A percentile compares a stretch with the other conserved stretches of the same genome.
These are phyloP conservation scores for Latrodectus elegans DNA, from an alignment of 2,888 invertebrate genomes.

Conservation along the genomic window DNA sequence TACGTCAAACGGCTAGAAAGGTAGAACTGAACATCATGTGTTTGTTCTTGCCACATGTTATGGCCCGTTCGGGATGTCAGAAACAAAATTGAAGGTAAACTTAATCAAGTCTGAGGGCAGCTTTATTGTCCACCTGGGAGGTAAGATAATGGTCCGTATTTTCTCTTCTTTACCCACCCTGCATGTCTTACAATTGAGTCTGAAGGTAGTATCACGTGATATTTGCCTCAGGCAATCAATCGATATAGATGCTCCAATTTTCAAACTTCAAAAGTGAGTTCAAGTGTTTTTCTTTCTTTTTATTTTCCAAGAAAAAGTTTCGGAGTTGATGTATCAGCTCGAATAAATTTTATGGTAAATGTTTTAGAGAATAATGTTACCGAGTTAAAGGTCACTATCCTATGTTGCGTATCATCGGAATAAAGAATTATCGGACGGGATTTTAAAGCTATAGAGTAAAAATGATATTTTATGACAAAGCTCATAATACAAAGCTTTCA, in stretches of 20 bases:
- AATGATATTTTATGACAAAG: too few species aligned
- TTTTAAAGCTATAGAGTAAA: too few species aligned
- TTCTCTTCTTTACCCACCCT: conserved; percentile 12
- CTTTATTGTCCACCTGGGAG: conserved; percentile 69
- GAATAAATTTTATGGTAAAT: conserved; percentile 52
- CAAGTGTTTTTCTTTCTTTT: conserved; percentile 41
- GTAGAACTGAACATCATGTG: conserved; percentile 30
- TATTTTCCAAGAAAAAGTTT: conserved; percentile 44
- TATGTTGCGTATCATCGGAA: neutral
- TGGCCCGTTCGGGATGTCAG: conserved; percentile 63
- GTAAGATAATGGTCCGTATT: conserved; percentile 61
- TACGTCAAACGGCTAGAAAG: conserved; percentile 34
- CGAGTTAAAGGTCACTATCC: conserved; percentile 7
- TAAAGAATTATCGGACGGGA: neutral
- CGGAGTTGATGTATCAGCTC: conserved; percentile 61
- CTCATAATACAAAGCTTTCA: too few species aligned
- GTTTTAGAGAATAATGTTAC: conserved; percentile 28
- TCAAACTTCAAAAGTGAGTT: conserved; percentile 57
- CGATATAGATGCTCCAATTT: conserved; percentile 67
- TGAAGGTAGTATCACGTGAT: conserved; percentile 62
- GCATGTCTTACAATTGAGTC: conserved; percentile 51
- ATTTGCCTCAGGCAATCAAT: conserved; percentile 66
- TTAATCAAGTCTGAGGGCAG: conserved; percentile 69
- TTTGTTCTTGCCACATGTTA: conserved; percentile 55
- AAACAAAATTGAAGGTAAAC: conserved; percentile 69